Evolutionary conservation across 2,113 vertebrate genomes (phyloP), one percentile per base, ranked within the genome.

Genomic region (Solenodon paradoxus): DNA sequence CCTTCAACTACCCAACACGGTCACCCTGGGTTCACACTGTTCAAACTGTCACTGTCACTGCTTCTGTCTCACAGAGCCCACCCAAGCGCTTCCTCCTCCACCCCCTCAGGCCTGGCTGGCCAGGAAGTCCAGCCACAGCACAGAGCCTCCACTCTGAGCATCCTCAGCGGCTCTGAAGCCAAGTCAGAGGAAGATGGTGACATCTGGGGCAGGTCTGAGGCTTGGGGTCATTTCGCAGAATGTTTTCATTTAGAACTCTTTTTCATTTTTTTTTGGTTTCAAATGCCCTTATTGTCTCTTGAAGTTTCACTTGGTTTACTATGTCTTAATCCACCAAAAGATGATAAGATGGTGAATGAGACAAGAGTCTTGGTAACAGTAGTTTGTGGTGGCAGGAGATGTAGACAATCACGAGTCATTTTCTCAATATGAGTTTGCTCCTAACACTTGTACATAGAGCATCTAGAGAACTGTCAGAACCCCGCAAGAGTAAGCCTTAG

Each of bases 41-140:
- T 47, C 55, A 88, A 20, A 16, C 2, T 0, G 3, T 3, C 49
- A 3, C 26, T 1, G 10, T n/a, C n/a, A n/a, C 40, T n/a, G 26
- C 22, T 30, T 30, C 35, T 74, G 88, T 51, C 59, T 82, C 66
- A 12, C 7, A 1, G 28, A 42, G 45, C 40, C 83, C 63, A 16
- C 69, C 95, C 89, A 45, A 42, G 55, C 1, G 7, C 77, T 81
- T 83, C 81, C 84, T 85, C 51, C 38, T 49, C 24, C 1, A 0
- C 7, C 7, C 22, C 32, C 89, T 55, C 0, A 0, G 63, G 28
- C 30, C 87, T 38, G 32, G 71, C 28, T 0, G 1, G 26, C 66
- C 74, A 71, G 86, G 88, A 94, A 94, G 83, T 78, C 42, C 32
- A 61, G 24, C 78, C 53, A 20, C 86, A 88, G 69, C 4, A 24